These are phyloP conservation scores for Phoenicopterus ruber DNA, from an alignment of 2,113 vertebrate species.

Conservation along the genomic window DNA sequence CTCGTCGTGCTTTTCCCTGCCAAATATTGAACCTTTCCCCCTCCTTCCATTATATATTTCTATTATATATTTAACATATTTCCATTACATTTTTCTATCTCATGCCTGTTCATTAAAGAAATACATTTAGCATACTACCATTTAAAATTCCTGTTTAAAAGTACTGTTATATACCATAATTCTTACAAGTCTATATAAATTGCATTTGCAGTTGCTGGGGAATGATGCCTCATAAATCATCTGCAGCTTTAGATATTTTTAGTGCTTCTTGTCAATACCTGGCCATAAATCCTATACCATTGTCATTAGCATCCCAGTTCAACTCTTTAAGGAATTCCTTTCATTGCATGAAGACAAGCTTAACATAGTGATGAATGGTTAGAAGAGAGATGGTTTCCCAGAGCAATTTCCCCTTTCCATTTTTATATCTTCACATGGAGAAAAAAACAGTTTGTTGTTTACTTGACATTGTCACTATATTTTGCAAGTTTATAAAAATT, in stretches of 20 bases:
- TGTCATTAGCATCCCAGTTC: slow-evolving; percentile 1
- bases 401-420: neutral
- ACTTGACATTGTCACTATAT: neutral
- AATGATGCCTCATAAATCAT: slow-evolving; percentile 1
- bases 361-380: neutral
- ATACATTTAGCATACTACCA: slow-evolving; percentile 3
- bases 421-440: neutral
- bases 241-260: neutral
- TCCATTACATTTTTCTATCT: neutral
- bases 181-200: slow-evolving; percentile 44
- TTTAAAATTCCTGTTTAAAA: slow-evolving; percentile 50
- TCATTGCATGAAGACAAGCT: neutral
- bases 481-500: neutral
- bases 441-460: neutral
- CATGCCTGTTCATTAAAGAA: slow-evolving; percentile 29
- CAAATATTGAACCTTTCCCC: neutral
- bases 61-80: neutral
- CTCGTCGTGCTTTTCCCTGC: neutral
- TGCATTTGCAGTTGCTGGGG: slow-evolving; percentile 2
- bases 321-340: neutral
- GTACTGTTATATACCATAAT: slow-evolving; percentile 10
- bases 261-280: neutral
- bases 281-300: neutral
- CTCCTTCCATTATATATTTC: neutral
- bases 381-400: neutral